A percentile compares a stretch with the other conserved stretches of the same genome.
These are phyloP conservation scores for Girardinichthys multiradiatus DNA, from an alignment of 2,113 vertebrate genomes.

Conservation along the genomic window DNA sequence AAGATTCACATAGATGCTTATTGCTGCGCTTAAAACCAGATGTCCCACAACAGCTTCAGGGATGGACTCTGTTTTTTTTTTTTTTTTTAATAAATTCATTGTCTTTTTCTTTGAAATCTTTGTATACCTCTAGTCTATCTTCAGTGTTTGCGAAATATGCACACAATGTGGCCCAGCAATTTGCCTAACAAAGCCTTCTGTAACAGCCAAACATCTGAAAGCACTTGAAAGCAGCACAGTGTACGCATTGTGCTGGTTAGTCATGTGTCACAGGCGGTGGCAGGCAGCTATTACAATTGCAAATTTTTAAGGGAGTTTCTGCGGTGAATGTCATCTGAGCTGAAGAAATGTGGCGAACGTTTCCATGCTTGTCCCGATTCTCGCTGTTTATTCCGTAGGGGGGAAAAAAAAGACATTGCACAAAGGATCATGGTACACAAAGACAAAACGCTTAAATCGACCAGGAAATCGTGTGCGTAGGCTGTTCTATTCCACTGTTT, in stretches of 20 bases:
- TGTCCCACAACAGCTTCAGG: conserved; percentile 3
- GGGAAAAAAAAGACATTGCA: neutral
- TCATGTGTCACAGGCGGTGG: conserved; percentile 24
- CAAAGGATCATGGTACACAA: neutral
- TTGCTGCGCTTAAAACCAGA: conserved; percentile 16
- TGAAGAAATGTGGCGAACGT: conserved; percentile 21
- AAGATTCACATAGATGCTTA: conserved; percentile 2
- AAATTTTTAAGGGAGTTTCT: conserved; percentile 19
- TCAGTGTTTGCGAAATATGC: conserved; percentile 7
- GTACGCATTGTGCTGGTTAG: conserved; percentile 29
- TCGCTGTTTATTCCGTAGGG: conserved; percentile 1
- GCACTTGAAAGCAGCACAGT: conserved; percentile 40
- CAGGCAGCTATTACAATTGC: conserved; percentile 29
- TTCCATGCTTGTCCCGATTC: neutral
- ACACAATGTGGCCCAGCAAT: neutral
- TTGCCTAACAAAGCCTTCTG: conserved; percentile 19
- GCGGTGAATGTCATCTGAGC: conserved; percentile 18
- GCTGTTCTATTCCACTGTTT: neutral
- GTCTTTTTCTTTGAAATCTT: neutral
- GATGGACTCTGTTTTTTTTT: neutral
- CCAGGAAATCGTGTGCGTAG: neutral
- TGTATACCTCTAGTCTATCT: conserved; percentile 9
- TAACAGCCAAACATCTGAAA: conserved; percentile 47
- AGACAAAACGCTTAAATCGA: neutral
- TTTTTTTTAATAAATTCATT: neutral